Conservation (phyloP, 1,140 invertebrate genomes). For the Drosophila erecta region DNA sequence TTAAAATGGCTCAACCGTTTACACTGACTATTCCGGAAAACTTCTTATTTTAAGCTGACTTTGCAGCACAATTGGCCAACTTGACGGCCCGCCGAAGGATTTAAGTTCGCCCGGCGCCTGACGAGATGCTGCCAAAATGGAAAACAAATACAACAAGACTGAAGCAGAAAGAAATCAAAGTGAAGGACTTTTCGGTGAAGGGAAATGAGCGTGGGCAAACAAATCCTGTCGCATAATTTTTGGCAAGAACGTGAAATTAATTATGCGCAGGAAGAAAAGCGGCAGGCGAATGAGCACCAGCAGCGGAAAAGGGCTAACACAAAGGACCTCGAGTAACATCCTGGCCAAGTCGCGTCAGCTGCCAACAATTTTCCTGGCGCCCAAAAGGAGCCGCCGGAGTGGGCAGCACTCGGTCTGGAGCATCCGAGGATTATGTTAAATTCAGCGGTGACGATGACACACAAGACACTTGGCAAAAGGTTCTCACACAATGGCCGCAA, state of each 20-base stretch:
- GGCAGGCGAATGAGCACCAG: conserved; percentile 22
- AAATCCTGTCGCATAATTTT: conserved; percentile 76
- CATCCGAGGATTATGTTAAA: conserved; percentile 77
- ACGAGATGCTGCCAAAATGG: conserved; percentile 34
- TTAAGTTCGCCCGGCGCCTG: conserved; percentile 19
- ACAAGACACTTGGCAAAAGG: conserved; percentile 79
- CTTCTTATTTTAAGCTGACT: conserved; percentile 23
- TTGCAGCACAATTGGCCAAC: conserved; percentile 21
- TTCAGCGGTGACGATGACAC: conserved; percentile 73
- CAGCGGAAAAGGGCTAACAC: conserved; percentile 17
- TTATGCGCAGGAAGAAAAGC: conserved; percentile 71
- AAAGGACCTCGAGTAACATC: conserved; percentile 30
- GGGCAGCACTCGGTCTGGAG: conserved; percentile 31
- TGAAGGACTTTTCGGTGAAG: conserved; percentile 11
- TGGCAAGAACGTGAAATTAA: conserved; percentile 80
- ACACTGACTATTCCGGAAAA: conserved; percentile 16
- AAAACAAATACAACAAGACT: conserved; percentile 29
- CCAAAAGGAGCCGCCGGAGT: conserved; percentile 29
- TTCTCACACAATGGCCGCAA: conserved; percentile 73
- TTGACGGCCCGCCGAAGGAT: conserved; percentile 16
- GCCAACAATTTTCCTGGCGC: conserved; percentile 56
- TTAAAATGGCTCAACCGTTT: conserved; percentile 23
- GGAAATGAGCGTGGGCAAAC: conserved; percentile 25
- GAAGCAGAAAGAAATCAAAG: conserved; percentile 51
- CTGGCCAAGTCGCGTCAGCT: conserved; percentile 61